phyloP scores from a whole-genome alignment of 2,888 invertebrate genomes.

The Xanthorhoe designata region DNA sequence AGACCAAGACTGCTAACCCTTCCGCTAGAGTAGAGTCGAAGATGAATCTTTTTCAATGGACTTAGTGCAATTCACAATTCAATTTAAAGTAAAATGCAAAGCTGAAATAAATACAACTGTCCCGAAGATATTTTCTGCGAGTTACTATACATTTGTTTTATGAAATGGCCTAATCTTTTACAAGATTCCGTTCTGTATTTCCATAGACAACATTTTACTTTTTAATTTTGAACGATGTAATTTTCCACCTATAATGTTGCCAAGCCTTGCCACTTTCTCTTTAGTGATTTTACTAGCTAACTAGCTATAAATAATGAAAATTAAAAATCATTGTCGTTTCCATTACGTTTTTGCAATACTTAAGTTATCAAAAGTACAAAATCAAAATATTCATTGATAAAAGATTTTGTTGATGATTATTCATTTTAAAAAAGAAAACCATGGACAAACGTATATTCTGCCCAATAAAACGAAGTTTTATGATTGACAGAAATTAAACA shows the following conservation, averaged over 20 bases:
- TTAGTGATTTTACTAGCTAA: neutral
- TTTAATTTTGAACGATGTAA: slow-evolving; percentile 74
- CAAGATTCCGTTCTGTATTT: slow-evolving; percentile 85
- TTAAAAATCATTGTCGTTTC: neutral
- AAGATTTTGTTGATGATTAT: neutral
- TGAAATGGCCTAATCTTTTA: slow-evolving; percentile 87
- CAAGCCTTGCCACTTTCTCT: slow-evolving; percentile 54
- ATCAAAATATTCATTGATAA: neutral
- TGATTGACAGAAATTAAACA: neutral
- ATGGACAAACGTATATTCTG: slow-evolving; percentile 13
- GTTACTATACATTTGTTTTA: slow-evolving; percentile 86
- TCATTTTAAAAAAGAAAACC: neutral
- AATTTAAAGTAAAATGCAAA: slow-evolving; percentile 85
- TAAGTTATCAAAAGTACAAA: neutral
- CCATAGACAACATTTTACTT: slow-evolving; percentile 81
- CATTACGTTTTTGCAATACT: neutral
- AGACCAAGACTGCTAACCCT: slow-evolving; percentile 84
- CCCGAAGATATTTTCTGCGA: slow-evolving; percentile 85
- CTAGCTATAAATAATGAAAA: neutral
- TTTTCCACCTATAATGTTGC: slow-evolving; percentile 68
- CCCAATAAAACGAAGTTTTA: slow-evolving; percentile 24
- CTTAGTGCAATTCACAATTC: slow-evolving; percentile 81
- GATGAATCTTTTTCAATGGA: slow-evolving; percentile 80
- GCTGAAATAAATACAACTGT: slow-evolving; percentile 86
- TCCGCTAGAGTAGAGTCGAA: slow-evolving; percentile 78